Evolutionary conservation across 2,888 invertebrate species (phyloP), one percentile per base, ranked within the genome.

Genomic region (Ophioninae sp.): DNA sequence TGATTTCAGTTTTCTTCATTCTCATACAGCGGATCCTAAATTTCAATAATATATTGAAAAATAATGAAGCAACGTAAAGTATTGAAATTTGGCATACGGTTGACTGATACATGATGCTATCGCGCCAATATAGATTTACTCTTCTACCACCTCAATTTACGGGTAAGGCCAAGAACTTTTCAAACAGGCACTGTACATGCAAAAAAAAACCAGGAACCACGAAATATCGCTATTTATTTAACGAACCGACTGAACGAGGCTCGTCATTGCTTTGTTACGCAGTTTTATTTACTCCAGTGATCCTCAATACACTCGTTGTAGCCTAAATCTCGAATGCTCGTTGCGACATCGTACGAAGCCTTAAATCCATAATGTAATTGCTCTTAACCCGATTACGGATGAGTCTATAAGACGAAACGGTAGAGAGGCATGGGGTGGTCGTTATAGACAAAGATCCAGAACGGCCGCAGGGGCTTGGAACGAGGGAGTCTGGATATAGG

Each of bases 321-420:
- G 37, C 37, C 13, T 22, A 51, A 69, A 76, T 67, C 22, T 13
- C 41, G 37, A 58, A 72, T 80, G 63, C 22, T 65, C 68, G 65
- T 73, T 61, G 69, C 72, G 37, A 58, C 63, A 63, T 74, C 72
- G 68, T 69, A 63, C 64, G 83, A 83, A 83, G 77, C 83, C 83
- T 77, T 83, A 69, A 77, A 77, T 83, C 30, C 80, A 83, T 77
- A 61, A 80, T 44, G 64, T 80, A 80, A 83, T 83, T 69, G 69
- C 80, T 74, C 77, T 80, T 83, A 80, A 83, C 73, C 73, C 76
- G 77, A 80, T 83, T 80, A 83, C 68, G 80, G 75, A 56, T 63
- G 59, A 79, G 72, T 75, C 75, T 56, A 64, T 56, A 20, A 61
- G 74, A 56, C 69, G 63, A 17, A 6, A 44, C 30, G 3, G 30